Evolutionary conservation across 1,140 invertebrate species (phyloP).

Genomic region (Globodera ellingtonae): DNA sequence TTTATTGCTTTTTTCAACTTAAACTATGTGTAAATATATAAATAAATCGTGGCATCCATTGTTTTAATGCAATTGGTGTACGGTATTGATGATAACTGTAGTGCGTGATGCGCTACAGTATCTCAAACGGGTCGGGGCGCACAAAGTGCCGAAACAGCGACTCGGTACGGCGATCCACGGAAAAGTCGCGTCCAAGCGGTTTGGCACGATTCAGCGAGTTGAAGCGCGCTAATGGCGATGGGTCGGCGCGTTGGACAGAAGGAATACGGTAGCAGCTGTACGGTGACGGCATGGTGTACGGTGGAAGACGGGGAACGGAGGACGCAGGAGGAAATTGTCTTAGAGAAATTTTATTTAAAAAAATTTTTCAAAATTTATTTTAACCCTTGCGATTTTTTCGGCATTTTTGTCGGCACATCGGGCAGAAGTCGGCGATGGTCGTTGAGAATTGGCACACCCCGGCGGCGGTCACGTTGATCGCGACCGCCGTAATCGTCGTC

Average conservation of each 20-base stretch:
- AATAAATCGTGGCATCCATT: no score
- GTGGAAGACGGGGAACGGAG: background rate
- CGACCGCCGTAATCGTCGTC: background rate
- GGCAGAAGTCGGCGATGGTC: no score
- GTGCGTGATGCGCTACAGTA: background rate
- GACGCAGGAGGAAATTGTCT: background rate
- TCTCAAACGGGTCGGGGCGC: constrained; percentile 1
- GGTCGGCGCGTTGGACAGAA: background rate
- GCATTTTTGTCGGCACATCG: no score
- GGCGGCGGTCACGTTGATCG: no score
- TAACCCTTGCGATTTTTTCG: background rate
- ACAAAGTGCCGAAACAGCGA: constrained; percentile 10
- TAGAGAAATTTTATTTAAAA: background rate
- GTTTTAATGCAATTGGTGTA: no score
- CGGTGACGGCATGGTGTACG: background rate
- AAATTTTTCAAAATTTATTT: no score
- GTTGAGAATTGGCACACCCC: no score
- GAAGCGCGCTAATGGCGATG: background rate
- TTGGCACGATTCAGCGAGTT: background rate
- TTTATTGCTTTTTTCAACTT: no score
- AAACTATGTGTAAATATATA: no score
- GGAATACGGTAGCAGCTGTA: background rate
- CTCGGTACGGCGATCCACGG: constrained; percentile 6
- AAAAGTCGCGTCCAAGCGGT: constrained; percentile 8
- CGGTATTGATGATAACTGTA: no score